Evolutionary conservation across 2,113 vertebrate genomes (phyloP).

Genomic region (Columbina picui): DNA sequence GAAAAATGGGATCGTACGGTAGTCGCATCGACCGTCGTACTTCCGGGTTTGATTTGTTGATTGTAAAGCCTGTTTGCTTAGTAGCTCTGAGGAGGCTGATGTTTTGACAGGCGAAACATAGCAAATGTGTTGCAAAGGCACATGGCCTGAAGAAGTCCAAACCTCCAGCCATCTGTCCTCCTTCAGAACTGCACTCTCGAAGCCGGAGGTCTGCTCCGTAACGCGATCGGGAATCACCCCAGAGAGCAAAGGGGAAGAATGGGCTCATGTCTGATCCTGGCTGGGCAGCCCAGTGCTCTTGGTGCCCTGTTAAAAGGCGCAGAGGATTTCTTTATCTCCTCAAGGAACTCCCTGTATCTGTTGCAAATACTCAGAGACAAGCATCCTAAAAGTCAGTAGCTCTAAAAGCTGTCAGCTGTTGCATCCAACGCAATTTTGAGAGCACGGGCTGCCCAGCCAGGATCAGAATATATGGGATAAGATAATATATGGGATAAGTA

Average conservation of each 20-base stretch:
- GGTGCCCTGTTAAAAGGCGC: background rate
- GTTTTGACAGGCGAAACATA: constrained; percentile 41
- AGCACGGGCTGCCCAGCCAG: rapidly evolving
- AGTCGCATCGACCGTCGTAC: background rate
- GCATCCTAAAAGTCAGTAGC: background rate
- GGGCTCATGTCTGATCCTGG: background rate
- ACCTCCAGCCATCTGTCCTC: constrained; percentile 9
- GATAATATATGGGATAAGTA: background rate
- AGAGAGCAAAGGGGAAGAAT: background rate
- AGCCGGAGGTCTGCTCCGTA: background rate
- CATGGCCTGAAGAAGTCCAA: constrained; percentile 13
- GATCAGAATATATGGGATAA: too few species aligned
- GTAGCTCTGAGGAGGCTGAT: constrained; percentile 4
- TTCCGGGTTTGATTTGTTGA: background rate
- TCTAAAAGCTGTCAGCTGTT: background rate
- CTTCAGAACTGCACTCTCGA: background rate
- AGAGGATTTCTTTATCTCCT: background rate
- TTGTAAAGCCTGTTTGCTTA: constrained; percentile 31
- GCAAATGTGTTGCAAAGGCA: constrained; percentile 14
- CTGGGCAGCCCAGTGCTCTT: background rate
- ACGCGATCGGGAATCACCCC: background rate
- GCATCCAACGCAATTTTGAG: background rate
- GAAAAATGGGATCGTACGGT: background rate
- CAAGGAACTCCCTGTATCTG: background rate
- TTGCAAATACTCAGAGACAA: background rate